These are phyloP conservation scores for Aphodius granarius DNA, from an alignment of 2,888 invertebrate species.

Conservation along the genomic window DNA sequence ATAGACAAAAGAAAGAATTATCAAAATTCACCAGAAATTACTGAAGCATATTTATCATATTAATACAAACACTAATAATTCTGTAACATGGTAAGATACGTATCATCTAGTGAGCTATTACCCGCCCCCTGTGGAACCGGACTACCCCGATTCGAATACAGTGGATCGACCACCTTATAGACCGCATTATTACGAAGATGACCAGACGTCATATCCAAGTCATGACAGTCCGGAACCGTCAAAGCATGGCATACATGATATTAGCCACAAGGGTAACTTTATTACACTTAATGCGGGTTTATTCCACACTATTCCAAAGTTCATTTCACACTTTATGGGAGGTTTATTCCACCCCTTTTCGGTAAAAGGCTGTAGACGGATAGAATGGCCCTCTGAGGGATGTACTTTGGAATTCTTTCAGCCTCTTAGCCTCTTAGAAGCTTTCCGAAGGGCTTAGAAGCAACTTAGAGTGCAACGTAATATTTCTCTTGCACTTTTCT, in stretches of 20 bases:
- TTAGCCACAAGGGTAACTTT: slow-evolving; percentile 35
- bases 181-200: slow-evolving; percentile 36
- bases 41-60: background rate
- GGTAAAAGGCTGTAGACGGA: too few species aligned
- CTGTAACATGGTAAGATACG: slow-evolving; percentile 46
- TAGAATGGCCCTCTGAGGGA: too few species aligned
- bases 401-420: too few species aligned
- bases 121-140: slow-evolving; percentile 45
- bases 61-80: background rate
- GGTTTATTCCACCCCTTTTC: background rate
- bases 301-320: background rate
- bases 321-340: background rate
- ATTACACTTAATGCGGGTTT: background rate
- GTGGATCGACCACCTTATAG: slow-evolving; percentile 48
- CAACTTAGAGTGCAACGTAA: too few species aligned
- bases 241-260: slow-evolving; percentile 33
- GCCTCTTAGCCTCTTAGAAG: too few species aligned
- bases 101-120: slow-evolving; percentile 53
- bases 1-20: too few species aligned
- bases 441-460: too few species aligned
- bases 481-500: too few species aligned
- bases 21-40: background rate
- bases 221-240: slow-evolving; percentile 25
- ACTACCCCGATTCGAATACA: slow-evolving; percentile 48
- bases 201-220: slow-evolving; percentile 35